phyloP scores from a whole-genome alignment of 1,140 invertebrate species.

The Atta colombica region DNA sequence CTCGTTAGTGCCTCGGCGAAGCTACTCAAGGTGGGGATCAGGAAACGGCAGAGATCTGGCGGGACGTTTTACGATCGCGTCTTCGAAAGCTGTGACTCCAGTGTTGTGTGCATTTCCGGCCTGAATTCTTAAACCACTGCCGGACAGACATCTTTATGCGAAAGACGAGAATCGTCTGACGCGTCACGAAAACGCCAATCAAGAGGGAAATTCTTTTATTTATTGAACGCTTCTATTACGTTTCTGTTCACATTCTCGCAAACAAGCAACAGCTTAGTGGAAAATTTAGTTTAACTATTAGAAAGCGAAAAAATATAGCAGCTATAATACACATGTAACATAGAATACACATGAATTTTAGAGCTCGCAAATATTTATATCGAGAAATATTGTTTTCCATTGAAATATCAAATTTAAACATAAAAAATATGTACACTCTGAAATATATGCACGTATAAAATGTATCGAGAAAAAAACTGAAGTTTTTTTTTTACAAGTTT shows the following conservation, averaged over 20 bases:
- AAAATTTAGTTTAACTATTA: background rate
- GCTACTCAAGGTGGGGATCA: constrained; percentile 68
- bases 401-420: constrained; percentile 3
- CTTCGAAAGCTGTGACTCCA: constrained; percentile 76
- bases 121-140: constrained; percentile 70
- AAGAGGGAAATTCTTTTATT: background rate
- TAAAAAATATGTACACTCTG: background rate
- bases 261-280: background rate
- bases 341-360: background rate
- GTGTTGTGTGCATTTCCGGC: constrained; percentile 67
- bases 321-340: background rate
- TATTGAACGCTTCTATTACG: constrained; percentile 1
- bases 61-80: constrained; percentile 76
- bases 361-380: background rate
- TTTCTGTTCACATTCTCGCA: background rate
- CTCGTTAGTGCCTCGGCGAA: constrained; percentile 54
- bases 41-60: constrained; percentile 68
- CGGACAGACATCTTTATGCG: constrained; percentile 62
- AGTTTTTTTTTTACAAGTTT: background rate
- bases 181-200: background rate
- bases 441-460: background rate
- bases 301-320: background rate
- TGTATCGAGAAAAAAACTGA: background rate
- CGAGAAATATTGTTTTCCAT: constrained; percentile 8
- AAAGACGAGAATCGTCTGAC: constrained; percentile 5